Base-by-base conservation (phyloP, 2,888 invertebrate species). In the Drosophila nigricruria region DNA sequence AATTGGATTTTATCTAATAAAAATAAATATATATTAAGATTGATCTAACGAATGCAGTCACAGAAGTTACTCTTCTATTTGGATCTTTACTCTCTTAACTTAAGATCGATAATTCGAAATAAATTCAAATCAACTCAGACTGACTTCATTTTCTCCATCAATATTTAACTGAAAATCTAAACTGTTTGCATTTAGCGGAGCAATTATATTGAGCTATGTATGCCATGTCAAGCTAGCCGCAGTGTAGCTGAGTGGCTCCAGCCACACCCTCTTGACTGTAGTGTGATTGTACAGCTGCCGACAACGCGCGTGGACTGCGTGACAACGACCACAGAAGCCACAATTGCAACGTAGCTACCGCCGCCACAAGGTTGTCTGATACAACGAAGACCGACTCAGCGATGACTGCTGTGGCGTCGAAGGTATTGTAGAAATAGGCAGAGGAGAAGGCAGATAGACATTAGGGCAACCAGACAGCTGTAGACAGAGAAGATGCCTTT, bases 131-230 rank as follows among this genome's bases (percentile, higher is more conserved):
- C 45, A 47, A 27, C n/a, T n/a, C n/a, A n/a, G n/a, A 27, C 16
- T 2, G 5, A 27, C n/a, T 1, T 27, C 1, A 47, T n/a, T n/a
- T 10, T n/a, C 27, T 27, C 18, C 5, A 5, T 12, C n/a, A 47
- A 30, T 27, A 12, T 18, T 49, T 34, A 23, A 32, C 32, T 20
- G 18, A 1, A 1, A 12, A 18, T 6, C 25, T 18, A 12, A 53
- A 25, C n/a, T 25, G 18, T n/a, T 53, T 25, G 12, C 53, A 6
- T n/a, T 2, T 18, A 27, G 38, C 25, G 12, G 0, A 38, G 36
- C 38, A 54, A 54, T 54, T 38, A 38, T 38, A 14, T 38, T 8
- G 14, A 12, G 18, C 25, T 54, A 38, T 53, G 38, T 54, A 38
- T 53, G 38, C 38, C 38, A 2, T 6, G 16, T 10, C 52, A n/a